Percentiles rank a stretch among this genome's conserved stretches.
These are phyloP conservation scores for Elmis aenea DNA, from an alignment of 2,888 invertebrate genomes.

Conservation along the genomic window DNA sequence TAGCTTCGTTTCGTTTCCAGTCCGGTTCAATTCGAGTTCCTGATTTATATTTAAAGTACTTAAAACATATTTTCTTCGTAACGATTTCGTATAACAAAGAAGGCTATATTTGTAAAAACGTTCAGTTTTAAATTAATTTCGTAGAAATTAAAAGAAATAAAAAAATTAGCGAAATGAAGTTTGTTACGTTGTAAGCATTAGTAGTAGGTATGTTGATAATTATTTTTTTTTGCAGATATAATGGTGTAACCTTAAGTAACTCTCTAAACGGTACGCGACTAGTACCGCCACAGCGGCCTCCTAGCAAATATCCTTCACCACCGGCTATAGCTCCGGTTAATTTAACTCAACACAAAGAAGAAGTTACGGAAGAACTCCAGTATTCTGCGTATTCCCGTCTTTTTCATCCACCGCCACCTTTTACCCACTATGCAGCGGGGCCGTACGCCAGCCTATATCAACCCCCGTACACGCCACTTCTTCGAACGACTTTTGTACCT, in stretches of 20 bases:
- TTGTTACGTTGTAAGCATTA: background rate
- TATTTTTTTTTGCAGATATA: slow-evolving; percentile 38
- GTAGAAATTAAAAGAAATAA: no score
- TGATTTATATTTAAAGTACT: no score
- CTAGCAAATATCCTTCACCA: slow-evolving; percentile 43
- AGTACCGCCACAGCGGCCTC: slow-evolving; percentile 34
- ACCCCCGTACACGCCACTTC: slow-evolving; percentile 43
- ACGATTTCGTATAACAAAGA: no score
- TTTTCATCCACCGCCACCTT: slow-evolving; percentile 31
- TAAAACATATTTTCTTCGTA: no score
- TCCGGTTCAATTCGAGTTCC: no score
- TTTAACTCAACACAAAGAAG: slow-evolving; percentile 44
- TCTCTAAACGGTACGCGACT: slow-evolving; percentile 38
- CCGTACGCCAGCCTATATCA: slow-evolving; percentile 48
- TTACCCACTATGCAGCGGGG: slow-evolving; percentile 29
- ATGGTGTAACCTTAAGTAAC: slow-evolving; percentile 38
- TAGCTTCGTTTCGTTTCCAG: no score
- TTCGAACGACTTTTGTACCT: slow-evolving; percentile 47
- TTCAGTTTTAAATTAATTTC: no score
- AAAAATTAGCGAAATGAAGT: no score
- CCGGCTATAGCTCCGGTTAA: slow-evolving; percentile 43
- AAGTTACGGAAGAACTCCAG: slow-evolving; percentile 31
- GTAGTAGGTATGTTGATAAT: background rate
- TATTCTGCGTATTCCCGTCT: slow-evolving; percentile 37
- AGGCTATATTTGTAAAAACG: no score